Evolutionary conservation across 2,797 vertebrate species (phyloP).

Genomic region (Otolemur crassicaudatus): DNA sequence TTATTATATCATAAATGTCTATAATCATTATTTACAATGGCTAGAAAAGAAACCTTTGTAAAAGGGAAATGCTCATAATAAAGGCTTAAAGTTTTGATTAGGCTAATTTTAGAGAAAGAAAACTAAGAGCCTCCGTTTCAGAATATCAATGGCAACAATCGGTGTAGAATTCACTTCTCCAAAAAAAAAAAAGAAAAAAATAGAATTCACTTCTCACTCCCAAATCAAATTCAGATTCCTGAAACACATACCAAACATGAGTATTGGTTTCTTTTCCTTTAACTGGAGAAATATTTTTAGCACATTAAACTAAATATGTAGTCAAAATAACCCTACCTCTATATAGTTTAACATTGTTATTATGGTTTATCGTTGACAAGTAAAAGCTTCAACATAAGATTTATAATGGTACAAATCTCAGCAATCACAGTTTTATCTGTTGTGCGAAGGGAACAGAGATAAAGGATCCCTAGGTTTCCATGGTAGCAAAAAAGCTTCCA

Average conservation of each 20-base stretch:
- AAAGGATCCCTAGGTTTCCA: background rate
- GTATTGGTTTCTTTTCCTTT: background rate
- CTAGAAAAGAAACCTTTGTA: background rate
- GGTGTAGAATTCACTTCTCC: background rate
- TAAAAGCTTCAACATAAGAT: background rate
- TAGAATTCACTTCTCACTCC: background rate
- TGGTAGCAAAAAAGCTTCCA: background rate
- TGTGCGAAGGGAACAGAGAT: background rate
- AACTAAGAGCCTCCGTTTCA: background rate
- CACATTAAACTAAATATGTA: conserved; percentile 8
- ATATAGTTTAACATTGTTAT: background rate
- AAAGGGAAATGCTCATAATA: background rate
- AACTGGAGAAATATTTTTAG: conserved; percentile 8
- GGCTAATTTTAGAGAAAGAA: background rate
- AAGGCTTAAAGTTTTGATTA: background rate
- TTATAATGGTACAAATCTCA: conserved; percentile 33
- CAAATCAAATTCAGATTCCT: background rate
- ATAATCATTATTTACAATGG: background rate
- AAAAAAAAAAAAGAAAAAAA: no score
- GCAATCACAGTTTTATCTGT: background rate
- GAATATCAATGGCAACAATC: background rate
- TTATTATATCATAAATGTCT: background rate
- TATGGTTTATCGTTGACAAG: background rate
- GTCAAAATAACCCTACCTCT: conserved; percentile 31
- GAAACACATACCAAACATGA: background rate